Conservation (phyloP, 2,113 vertebrate genomes). For the cat (Felis catus) region DNA sequence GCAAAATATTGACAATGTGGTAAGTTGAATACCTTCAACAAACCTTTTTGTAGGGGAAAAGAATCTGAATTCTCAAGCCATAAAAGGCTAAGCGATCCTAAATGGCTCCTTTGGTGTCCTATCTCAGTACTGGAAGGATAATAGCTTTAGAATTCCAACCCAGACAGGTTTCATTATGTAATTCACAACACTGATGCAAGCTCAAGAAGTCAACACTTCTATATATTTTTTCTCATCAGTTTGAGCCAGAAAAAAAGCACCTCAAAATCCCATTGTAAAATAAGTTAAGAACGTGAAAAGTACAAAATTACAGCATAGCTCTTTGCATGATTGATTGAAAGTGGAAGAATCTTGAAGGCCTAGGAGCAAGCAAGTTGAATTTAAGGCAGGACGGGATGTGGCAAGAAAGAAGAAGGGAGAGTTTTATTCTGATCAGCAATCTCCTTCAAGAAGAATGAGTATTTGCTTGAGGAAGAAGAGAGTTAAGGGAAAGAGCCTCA, state of each 20-base stretch:
- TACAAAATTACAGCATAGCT: slow-evolving; percentile 60
- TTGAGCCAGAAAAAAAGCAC: slow-evolving; percentile 50
- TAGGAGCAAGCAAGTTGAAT: slow-evolving; percentile 52
- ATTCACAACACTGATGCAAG: slow-evolving; percentile 56
- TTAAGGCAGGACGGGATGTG: not conserved
- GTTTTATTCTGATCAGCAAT: slow-evolving; percentile 54
- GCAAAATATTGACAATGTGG: slow-evolving; percentile 51
- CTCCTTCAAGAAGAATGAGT: slow-evolving; percentile 20
- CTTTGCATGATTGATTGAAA: slow-evolving; percentile 52
- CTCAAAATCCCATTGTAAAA: slow-evolving; percentile 66
- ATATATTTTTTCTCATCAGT: slow-evolving; percentile 61
- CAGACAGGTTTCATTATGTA: slow-evolving; percentile 68
- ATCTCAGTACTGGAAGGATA: slow-evolving; percentile 47
- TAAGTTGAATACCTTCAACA: slow-evolving; percentile 18
- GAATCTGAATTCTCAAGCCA: slow-evolving; percentile 49
- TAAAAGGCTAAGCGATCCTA: slow-evolving; percentile 36
- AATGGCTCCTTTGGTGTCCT: slow-evolving; percentile 31
- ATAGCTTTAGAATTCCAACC: slow-evolving; percentile 24
- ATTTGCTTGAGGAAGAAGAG: not conserved
- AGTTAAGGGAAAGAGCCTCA: not conserved
- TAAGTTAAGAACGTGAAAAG: slow-evolving; percentile 65
- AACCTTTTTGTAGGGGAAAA: slow-evolving; percentile 23
- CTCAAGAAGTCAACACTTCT: slow-evolving; percentile 61
- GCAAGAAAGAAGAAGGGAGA: slow-evolving; percentile 23
- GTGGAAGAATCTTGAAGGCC: not conserved